A percentile compares a stretch with the other conserved stretches of the same genome.
These are phyloP conservation scores for Mya arenaria DNA, from an alignment of 1,140 invertebrate species.

Conservation along the genomic window DNA sequence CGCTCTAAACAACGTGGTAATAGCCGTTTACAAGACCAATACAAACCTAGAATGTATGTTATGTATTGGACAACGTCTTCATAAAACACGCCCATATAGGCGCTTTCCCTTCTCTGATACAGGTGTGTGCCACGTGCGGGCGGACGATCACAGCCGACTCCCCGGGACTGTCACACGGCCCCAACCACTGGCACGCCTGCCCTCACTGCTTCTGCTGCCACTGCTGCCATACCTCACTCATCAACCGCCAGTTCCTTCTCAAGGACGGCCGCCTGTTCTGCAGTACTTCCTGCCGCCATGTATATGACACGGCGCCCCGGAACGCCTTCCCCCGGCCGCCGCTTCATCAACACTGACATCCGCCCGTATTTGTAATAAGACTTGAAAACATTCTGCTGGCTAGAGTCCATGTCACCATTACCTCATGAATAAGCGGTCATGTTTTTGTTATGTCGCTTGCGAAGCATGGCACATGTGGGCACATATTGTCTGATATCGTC, in stretches of 20 bases:
- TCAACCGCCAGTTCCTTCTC: conserved; percentile 96
- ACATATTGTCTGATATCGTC: not conserved
- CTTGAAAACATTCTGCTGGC: not conserved
- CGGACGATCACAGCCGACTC: conserved; percentile 97
- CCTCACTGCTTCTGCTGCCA: conserved; percentile 97
- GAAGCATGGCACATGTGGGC: not conserved
- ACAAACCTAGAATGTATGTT: too few relatives aligned
- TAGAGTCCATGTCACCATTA: not conserved
- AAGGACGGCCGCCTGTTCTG: conserved; percentile 96
- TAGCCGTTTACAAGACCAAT: too few relatives aligned
- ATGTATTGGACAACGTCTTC: not conserved
- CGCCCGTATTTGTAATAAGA: not conserved
- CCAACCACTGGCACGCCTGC: conserved; percentile 98
- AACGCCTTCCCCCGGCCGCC: conserved; percentile 1
- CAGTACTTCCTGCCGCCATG: conserved; percentile 71
- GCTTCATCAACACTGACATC: not conserved
- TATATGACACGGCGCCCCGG: conserved; percentile 5
- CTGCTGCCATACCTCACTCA: conserved; percentile 91
- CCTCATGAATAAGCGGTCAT: not conserved
- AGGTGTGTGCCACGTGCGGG: conserved; percentile 96
- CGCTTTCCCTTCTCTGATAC: conserved; percentile 2
- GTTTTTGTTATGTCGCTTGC: not conserved
- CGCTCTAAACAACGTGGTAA: too few relatives aligned
- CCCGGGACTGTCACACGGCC: conserved; percentile 97
- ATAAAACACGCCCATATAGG: not conserved